A percentile compares a stretch with the other conserved stretches of the same genome.
Evolutionary conservation across 2,888 invertebrate genomes (phyloP).

Genomic region (Xylota sylvarum): DNA sequence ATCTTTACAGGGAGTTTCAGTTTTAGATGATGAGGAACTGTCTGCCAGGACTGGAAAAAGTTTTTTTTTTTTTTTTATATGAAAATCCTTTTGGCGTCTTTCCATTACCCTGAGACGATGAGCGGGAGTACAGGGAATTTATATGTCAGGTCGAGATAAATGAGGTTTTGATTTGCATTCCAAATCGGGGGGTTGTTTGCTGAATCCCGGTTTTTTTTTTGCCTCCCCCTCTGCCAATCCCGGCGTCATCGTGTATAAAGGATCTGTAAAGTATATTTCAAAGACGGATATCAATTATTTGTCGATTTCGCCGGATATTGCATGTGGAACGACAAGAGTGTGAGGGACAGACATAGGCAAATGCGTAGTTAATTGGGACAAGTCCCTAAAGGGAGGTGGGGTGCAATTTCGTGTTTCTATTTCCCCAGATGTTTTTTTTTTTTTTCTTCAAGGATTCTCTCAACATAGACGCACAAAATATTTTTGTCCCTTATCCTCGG

Average conservation of each 20-base stretch:
- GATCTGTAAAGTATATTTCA: constrained; percentile 9
- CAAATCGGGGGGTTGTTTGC: constrained; percentile 1
- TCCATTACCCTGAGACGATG: constrained; percentile 9
- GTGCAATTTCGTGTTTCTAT: neutral
- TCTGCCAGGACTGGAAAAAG: neutral
- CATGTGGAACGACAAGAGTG: neutral
- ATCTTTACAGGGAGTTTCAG: neutral
- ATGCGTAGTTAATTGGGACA: constrained; percentile 47
- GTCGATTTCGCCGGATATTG: constrained; percentile 43
- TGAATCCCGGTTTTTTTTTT: neutral
- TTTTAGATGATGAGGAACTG: neutral
- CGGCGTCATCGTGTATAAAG: too few relatives aligned
- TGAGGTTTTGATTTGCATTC: constrained; percentile 45
- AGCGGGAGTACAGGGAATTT: constrained; percentile 2
- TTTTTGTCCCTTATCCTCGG: neutral
- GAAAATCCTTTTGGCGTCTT: constrained; percentile 20
- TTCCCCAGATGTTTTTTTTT: neutral
- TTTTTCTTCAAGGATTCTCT: neutral
- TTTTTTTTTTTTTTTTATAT: neutral
- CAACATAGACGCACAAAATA: neutral
- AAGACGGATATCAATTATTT: constrained; percentile 57
- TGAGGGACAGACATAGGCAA: constrained; percentile 24
- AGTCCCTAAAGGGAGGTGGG: constrained; percentile 1
- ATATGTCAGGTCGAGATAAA: constrained; percentile 37
- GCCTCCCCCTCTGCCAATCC: neutral